A percentile compares a stretch with the other conserved stretches of the same genome.
phyloP scores from a whole-genome alignment of 53 echinoderm and acorn worm genomes.

The Echinarachnius parma region DNA sequence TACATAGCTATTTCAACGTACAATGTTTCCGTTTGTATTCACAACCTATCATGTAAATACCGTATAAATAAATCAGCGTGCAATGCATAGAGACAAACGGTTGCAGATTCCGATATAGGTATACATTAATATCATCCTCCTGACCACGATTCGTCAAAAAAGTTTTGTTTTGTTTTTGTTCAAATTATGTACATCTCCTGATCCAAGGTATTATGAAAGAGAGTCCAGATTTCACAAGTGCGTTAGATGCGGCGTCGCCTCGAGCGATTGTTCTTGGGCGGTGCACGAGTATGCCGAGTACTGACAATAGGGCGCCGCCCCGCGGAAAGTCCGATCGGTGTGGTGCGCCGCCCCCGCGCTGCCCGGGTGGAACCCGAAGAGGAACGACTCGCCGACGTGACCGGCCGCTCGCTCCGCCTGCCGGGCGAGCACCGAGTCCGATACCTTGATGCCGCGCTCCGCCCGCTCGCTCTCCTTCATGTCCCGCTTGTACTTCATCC shows the following conservation, averaged over 20 bases:
- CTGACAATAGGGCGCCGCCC: constrained; percentile 28
- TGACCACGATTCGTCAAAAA: no score
- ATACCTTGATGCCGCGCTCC: constrained; percentile 76
- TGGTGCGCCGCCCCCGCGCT: constrained; percentile 36
- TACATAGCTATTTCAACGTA: no score
- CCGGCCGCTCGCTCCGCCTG: constrained; percentile 66
- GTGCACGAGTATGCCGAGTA: constrained; percentile 55
- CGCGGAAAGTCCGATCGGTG: constrained; percentile 28
- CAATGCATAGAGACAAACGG: no score
- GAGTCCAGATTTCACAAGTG: constrained; percentile 51
- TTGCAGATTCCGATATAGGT: no score
- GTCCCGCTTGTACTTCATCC: constrained; percentile 92
- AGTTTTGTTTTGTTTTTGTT: no score
- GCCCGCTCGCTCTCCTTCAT: constrained; percentile 86
- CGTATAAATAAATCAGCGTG: no score
- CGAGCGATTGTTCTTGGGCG: constrained; percentile 62
- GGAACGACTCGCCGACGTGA: constrained; percentile 42
- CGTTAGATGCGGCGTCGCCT: constrained; percentile 58
- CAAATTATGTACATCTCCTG: no score
- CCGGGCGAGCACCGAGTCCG: constrained; percentile 77
- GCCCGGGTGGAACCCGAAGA: constrained; percentile 35
- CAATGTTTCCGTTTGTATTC: no score
- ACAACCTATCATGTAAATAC: no score
- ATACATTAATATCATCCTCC: no score
- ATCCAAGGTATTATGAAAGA: no score